Conservation (phyloP, 1,140 invertebrate genomes). For the Steinernema khuongi region DNA sequence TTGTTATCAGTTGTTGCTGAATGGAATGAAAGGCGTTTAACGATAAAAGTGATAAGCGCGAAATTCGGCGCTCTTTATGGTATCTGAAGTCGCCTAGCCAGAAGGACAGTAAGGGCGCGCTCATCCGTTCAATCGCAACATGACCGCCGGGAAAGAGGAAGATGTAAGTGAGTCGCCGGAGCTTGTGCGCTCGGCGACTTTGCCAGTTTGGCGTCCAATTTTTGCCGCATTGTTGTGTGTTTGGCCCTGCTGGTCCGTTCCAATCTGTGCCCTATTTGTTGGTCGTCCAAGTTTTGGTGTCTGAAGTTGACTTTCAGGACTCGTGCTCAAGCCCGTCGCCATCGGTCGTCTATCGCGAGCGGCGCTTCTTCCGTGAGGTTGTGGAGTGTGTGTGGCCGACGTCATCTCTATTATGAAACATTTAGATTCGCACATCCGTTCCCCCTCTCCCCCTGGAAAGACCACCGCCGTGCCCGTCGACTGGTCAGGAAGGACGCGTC, state of each 20-base stretch:
- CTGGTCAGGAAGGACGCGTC: neutral
- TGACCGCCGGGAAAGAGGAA: neutral
- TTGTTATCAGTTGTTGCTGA: constrained; percentile 9
- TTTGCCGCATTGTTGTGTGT: neutral
- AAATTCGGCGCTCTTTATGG: constrained; percentile 5
- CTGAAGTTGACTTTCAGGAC: neutral
- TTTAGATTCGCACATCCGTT: neutral
- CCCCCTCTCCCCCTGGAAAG: neutral
- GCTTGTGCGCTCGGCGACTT: neutral
- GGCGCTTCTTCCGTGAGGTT: constrained; percentile 1
- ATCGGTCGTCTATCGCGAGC: neutral
- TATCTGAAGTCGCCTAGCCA: neutral
- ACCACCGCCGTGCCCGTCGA: neutral
- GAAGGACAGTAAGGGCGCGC: neutral
- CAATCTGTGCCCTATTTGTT: neutral
- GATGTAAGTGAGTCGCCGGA: neutral
- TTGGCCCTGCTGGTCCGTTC: neutral
- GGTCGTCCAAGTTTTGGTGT: too few relatives aligned
- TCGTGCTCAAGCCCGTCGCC: neutral
- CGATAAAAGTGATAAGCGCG: constrained; percentile 12
- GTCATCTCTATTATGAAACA: neutral
- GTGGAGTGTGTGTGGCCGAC: neutral
- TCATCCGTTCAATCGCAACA: neutral
- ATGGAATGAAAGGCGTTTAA: constrained; percentile 11
- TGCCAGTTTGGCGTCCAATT: neutral